phyloP scores from a whole-genome alignment of 2,113 vertebrate genomes.

The Hippoglossus stenolepis region DNA sequence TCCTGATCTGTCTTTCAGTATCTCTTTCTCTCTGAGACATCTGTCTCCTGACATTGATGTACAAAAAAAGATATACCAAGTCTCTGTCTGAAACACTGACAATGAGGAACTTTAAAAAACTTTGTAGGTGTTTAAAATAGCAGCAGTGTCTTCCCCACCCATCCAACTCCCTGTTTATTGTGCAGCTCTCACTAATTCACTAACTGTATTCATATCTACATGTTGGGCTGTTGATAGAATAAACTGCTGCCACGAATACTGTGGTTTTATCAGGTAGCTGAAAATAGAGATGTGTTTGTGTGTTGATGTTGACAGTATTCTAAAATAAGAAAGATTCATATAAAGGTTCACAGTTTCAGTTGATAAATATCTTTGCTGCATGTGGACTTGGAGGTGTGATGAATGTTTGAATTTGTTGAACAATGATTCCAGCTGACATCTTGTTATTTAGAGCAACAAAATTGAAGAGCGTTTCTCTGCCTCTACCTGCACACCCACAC shows the following conservation, averaged over 20 bases:
- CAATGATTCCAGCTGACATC: neutral
- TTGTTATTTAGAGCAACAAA: neutral
- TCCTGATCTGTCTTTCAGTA: constrained; percentile 38
- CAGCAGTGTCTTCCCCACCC: constrained; percentile 21
- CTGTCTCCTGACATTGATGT: constrained; percentile 31
- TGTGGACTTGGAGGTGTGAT: neutral
- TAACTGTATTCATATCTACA: constrained; percentile 23
- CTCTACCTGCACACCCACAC: neutral
- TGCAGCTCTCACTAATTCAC: constrained; percentile 32
- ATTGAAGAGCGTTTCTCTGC: neutral
- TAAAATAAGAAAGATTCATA: no score
- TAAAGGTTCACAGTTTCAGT: no score
- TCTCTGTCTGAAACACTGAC: constrained; percentile 50
- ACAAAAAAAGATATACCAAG: constrained; percentile 26
- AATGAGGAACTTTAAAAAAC: constrained; percentile 58
- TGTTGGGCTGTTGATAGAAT: constrained; percentile 26
- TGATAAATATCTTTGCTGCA: neutral
- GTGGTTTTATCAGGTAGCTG: constrained; percentile 4
- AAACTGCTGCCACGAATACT: constrained; percentile 4
- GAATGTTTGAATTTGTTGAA: neutral
- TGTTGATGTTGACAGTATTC: neutral
- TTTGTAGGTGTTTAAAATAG: constrained; percentile 65
- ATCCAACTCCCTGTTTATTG: constrained; percentile 27
- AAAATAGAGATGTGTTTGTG: constrained; percentile 17
- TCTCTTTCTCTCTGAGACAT: constrained; percentile 39